phyloP scores from a whole-genome alignment of 2,888 invertebrate genomes.

The Brachyptera putata region DNA sequence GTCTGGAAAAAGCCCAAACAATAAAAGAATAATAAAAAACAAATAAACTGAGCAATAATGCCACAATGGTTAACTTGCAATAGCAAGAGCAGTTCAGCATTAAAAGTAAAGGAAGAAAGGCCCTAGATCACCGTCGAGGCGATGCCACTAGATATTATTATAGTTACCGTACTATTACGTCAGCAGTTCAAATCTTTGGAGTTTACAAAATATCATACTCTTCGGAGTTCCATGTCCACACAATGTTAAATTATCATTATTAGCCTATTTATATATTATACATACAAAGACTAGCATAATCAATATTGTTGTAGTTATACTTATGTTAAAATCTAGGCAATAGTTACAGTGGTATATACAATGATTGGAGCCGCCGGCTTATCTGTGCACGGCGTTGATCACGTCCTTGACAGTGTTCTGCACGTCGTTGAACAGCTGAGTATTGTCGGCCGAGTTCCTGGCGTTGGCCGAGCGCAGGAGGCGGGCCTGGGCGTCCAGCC shows the following conservation, averaged over 20 bases:
- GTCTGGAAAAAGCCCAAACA: neutral
- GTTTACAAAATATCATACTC: constrained; percentile 28
- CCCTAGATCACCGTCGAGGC: neutral
- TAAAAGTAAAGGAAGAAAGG: constrained; percentile 5
- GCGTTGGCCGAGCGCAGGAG: constrained; percentile 65
- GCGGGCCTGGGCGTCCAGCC: constrained; percentile 65
- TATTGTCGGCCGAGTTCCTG: constrained; percentile 63
- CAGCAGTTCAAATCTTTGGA: constrained; percentile 29
- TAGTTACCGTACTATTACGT: neutral
- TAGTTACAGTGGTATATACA: constrained; percentile 9
- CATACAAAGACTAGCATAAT: constrained; percentile 32
- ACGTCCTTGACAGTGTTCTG: constrained; percentile 68
- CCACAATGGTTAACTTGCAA: neutral
- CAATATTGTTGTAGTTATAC: too few species aligned
- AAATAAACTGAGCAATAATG: neutral
- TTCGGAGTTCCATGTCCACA: constrained; percentile 13
- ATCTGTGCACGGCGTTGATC: constrained; percentile 68
- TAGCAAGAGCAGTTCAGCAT: neutral
- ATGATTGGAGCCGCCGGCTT: constrained; percentile 36
- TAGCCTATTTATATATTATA: too few species aligned
- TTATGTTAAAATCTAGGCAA: constrained; percentile 2
- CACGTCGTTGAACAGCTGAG: constrained; percentile 65
- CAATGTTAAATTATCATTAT: constrained; percentile 22
- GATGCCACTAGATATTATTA: neutral
- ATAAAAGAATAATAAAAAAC: neutral